Evolutionary conservation across 2,888 invertebrate species (phyloP).

Genomic region (Anodontia alba): DNA sequence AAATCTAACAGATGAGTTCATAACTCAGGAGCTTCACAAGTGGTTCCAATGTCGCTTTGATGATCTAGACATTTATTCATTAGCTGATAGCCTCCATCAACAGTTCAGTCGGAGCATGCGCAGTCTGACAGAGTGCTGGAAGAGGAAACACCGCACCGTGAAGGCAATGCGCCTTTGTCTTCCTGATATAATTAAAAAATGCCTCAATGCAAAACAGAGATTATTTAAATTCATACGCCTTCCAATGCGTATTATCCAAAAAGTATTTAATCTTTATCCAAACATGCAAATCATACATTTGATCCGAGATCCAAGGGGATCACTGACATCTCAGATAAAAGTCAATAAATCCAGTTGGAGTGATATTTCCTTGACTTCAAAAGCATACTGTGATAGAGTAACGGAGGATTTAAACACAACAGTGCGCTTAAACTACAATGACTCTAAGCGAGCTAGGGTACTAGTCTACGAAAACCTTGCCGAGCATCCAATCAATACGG

Average conservation of each 20-base stretch:
- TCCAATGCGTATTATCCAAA: conserved; percentile 42
- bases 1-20: conserved; percentile 42
- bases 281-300: conserved; percentile 54
- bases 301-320: conserved; percentile 51
- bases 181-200: conserved; percentile 43
- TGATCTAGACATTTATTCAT: conserved; percentile 48
- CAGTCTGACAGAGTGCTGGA: conserved; percentile 33
- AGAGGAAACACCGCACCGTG: conserved; percentile 34
- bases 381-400: conserved; percentile 33
- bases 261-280: conserved; percentile 37
- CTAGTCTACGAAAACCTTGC: conserved; percentile 52
- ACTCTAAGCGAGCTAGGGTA: conserved; percentile 35
- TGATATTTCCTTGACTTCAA: conserved; percentile 24
- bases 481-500: conserved; percentile 40
- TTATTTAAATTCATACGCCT: conserved; percentile 56
- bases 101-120: conserved; percentile 44
- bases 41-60: conserved; percentile 54
- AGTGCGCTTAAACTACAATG: conserved; percentile 19
- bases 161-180: conserved; percentile 41
- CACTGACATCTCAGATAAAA: conserved; percentile 44
- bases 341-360: conserved; percentile 35
- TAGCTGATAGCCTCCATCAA: conserved; percentile 43
- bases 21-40: conserved; percentile 42
- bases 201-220: conserved; percentile 36
- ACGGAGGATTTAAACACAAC: conserved; percentile 39